phyloP scores from a whole-genome alignment of 2,797 vertebrate genomes.

The Spinus olivaceus region DNA sequence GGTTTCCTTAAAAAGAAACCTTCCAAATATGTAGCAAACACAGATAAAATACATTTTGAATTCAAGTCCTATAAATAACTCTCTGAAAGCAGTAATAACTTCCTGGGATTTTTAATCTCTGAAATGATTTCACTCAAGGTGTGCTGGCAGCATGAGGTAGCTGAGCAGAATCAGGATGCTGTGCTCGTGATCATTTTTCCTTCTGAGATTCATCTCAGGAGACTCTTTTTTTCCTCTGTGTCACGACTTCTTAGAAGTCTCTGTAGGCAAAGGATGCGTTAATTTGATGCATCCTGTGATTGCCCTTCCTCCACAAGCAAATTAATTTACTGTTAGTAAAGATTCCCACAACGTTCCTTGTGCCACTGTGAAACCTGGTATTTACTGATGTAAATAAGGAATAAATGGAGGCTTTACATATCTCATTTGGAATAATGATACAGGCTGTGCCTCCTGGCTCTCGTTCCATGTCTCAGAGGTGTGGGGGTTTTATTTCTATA shows the following conservation, averaged over 20 bases:
- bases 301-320: conserved; percentile 12
- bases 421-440: conserved; percentile 27
- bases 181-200: not conserved
- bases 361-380: not conserved
- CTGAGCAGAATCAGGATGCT: not conserved
- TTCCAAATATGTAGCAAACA: not conserved
- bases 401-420: not conserved
- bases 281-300: conserved; percentile 23
- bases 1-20: not conserved
- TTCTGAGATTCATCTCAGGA: not conserved
- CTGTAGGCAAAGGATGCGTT: conserved; percentile 17
- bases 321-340: conserved; percentile 24
- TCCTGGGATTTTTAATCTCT: not conserved
- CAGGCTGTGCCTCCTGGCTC: not conserved
- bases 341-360: not conserved
- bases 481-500: not conserved
- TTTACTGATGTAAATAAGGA: conserved; percentile 32
- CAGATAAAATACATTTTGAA: not conserved
- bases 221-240: not conserved
- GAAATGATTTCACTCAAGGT: not conserved
- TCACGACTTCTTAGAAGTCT: conserved; percentile 50
- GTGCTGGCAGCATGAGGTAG: not conserved
- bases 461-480: not conserved
- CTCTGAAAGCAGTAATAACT: not conserved
- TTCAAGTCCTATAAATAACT: not conserved